Base-by-base conservation (phyloP, 2,113 vertebrate genomes). In the Rhea pennata region DNA sequence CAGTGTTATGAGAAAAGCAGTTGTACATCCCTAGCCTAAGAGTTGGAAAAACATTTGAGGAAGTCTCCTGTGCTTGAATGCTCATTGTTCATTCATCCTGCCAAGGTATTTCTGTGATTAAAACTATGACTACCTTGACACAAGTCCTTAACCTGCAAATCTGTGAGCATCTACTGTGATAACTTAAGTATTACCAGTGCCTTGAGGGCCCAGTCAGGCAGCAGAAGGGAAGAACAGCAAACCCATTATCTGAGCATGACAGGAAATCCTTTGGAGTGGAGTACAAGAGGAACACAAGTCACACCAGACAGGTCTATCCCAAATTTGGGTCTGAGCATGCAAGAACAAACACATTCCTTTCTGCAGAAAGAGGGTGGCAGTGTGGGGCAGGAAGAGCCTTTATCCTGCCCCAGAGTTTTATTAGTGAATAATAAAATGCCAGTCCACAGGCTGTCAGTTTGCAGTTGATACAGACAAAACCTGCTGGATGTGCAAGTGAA, bases 91-190 rank as follows among this genome's bases (percentile, higher is more conserved):
- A 1, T 36, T 31, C 23, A 8, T 24, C 24, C 61, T 51, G 75
- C 14, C 19, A 10, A 77, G 50, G 22, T 14, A 27, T 26, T 77
- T 22, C 26, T 79, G 14, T 23, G 64, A 92, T 53, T 46, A 16
- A 62, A 77, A 44, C 4, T 40, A 69, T 48, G 53, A 81, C 84
- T 16, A 4, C 31, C 58, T 84, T 65, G 79, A 87, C 44, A 42
- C 11, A 1, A 77, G 90, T 58, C 73, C 89, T 95, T 71, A 72
- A 87, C 19, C 90, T 82, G 74, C 51, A 33, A 72, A 39, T 42
- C 79, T 65, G 65, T 76, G 44, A 59, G 29, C 40, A 65, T 54
- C 86, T 83, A 64, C 44, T 31, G 36, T 66, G 44, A 2, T 14
- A 54, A 71, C 77, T 74, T 31, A 29, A 81, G 40, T 0, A 0